These are phyloP conservation scores for Lycocorax pyrrhopterus DNA, from an alignment of 2,113 vertebrate genomes.

Conservation along the genomic window DNA sequence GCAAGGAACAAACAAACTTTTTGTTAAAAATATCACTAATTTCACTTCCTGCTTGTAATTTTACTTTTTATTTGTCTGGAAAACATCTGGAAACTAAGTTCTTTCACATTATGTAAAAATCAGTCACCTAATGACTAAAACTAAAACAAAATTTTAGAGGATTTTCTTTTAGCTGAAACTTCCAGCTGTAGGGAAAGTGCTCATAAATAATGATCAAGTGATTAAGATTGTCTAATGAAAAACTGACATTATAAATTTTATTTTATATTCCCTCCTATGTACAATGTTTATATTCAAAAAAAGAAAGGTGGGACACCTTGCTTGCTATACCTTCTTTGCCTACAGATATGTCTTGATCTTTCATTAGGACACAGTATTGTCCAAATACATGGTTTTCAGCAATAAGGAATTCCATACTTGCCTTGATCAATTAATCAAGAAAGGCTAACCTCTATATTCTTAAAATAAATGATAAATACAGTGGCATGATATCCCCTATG, in stretches of 20 bases:
- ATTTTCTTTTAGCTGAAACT: neutral
- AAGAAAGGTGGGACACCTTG: accelerated
- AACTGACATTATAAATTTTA: neutral
- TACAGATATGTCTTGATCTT: neutral
- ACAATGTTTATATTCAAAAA: neutral
- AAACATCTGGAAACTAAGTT: neutral
- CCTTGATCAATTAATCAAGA: neutral
- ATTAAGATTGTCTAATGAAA: neutral
- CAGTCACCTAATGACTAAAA: neutral
- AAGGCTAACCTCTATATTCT: neutral
- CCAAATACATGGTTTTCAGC: neutral
- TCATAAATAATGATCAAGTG: neutral
- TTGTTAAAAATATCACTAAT: neutral
- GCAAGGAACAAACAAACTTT: neutral
- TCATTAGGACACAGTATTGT: neutral
- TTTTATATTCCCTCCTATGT: neutral
- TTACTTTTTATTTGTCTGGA: neutral
- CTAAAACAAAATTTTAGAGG: neutral
- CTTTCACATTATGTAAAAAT: neutral
- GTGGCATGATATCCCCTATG: neutral
- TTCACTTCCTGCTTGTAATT: neutral
- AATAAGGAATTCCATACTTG: neutral
- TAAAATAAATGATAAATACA: neutral
- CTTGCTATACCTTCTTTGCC: neutral
- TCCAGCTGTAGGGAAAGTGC: neutral